phyloP scores from a whole-genome alignment of 2,888 invertebrate genomes.

The Hanleya hanleyi region DNA sequence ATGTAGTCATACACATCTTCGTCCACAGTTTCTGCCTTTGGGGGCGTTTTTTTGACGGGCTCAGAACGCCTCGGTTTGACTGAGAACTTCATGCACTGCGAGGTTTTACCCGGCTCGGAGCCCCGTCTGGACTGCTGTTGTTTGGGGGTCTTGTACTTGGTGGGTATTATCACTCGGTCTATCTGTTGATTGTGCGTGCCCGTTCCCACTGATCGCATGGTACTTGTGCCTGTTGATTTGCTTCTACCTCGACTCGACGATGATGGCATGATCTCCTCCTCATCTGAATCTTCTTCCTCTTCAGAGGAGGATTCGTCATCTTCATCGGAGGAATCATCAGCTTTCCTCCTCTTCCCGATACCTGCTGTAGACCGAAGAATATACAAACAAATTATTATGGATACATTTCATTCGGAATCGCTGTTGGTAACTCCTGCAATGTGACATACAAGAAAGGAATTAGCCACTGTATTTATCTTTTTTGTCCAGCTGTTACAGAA shows the following conservation, averaged over 20 bases:
- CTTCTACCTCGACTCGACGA: neutral
- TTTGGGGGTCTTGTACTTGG: neutral
- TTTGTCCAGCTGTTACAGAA: too few relatives aligned
- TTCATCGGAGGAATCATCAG: neutral
- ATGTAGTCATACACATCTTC: neutral
- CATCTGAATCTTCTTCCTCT: conserved; percentile 26
- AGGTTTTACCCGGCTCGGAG: neutral
- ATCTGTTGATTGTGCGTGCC: neutral
- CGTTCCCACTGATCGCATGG: neutral
- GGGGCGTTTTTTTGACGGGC: conserved; percentile 8
- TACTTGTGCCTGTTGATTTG: neutral
- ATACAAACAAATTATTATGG: too few relatives aligned
- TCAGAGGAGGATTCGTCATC: neutral
- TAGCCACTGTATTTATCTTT: too few relatives aligned
- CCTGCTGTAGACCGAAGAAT: too few relatives aligned
- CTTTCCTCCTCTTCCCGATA: conserved; percentile 14
- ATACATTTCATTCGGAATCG: too few relatives aligned
- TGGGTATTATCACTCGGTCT: neutral
- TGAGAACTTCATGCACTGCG: neutral
- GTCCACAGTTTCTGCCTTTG: conserved; percentile 30
- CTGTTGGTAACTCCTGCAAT: too few relatives aligned
- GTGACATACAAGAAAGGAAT: too few relatives aligned
- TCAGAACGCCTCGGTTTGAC: neutral
- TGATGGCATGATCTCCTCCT: neutral
- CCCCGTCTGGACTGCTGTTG: neutral